These are phyloP conservation scores for Zelleria hepariella DNA, from an alignment of 2,888 invertebrate species.

Conservation along the genomic window DNA sequence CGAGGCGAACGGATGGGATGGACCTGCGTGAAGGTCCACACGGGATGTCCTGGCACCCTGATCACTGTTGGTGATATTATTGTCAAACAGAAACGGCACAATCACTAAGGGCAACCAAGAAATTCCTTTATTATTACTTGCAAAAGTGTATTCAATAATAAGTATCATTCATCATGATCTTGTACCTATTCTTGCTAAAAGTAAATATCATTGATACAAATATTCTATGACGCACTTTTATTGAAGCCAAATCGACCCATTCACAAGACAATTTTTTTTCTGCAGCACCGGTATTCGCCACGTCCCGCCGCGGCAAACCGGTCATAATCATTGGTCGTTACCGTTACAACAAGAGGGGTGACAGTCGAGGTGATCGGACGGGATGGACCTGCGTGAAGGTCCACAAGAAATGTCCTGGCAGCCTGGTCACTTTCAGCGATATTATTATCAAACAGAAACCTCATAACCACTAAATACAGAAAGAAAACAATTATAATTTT, in stretches of 20 bases:
- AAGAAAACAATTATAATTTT: no score
- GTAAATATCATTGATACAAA: no score
- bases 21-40: slow-evolving; percentile 20
- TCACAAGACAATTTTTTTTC: no score
- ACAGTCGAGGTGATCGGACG: slow-evolving; percentile 12
- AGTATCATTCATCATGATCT: no score
- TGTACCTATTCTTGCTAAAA: no score
- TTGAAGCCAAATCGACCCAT: no score
- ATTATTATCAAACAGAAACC: slow-evolving; percentile 20
- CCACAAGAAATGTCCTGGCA: slow-evolving; percentile 29
- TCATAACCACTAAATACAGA: no score
- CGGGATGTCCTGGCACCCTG: slow-evolving; percentile 12
- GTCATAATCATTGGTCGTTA: slow-evolving; percentile 9
- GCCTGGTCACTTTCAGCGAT: slow-evolving; percentile 29
- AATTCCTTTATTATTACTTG: no score
- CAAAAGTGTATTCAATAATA: no score
- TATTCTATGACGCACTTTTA: no score
- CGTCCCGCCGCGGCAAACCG: slow-evolving; percentile 6
- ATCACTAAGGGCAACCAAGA: no score
- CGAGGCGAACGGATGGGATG: slow-evolving; percentile 24
- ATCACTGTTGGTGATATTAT: slow-evolving; percentile 24
- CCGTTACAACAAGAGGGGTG: slow-evolving; percentile 13
- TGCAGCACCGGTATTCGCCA: slow-evolving; percentile 8
- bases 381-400: slow-evolving; percentile 31
- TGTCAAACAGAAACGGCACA: slow-evolving; percentile 16